A percentile compares a stretch with the other conserved stretches of the same genome.
These are phyloP conservation scores for Tenthredo livida DNA, from an alignment of 2,888 invertebrate species.

Conservation along the genomic window DNA sequence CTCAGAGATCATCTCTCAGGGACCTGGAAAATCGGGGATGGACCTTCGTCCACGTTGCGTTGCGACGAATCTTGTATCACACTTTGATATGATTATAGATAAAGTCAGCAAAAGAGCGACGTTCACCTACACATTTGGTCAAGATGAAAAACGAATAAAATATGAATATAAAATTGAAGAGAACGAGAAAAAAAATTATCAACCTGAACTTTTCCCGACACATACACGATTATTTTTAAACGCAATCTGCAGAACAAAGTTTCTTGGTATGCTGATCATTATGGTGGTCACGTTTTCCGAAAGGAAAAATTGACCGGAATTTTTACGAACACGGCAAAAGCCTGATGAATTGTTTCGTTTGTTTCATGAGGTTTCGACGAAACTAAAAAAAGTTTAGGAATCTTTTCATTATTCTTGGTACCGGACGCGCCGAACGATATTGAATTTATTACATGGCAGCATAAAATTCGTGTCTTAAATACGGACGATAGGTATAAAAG, in stretches of 20 bases:
- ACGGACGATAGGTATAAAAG: not conserved
- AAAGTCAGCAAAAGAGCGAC: not conserved
- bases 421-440: not conserved
- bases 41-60: not conserved
- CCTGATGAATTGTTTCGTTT: no score
- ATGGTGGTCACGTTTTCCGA: no score
- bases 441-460: not conserved
- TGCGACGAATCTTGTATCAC: not conserved
- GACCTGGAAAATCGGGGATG: not conserved
- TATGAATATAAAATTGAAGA: no score
- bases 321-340: no score
- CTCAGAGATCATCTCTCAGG: not conserved
- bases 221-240: no score
- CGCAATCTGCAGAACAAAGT: no score
- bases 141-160: not conserved
- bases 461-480: not conserved
- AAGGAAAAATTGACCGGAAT: no score
- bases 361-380: no score
- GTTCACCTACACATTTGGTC: not conserved
- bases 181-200: not conserved
- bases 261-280: no score
- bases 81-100: not conserved
- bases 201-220: no score
- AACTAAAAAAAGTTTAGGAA: no score
- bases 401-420: no score